Evolutionary conservation across 2,797 vertebrate genomes (phyloP).

Genomic region (Epinephelus awoara): DNA sequence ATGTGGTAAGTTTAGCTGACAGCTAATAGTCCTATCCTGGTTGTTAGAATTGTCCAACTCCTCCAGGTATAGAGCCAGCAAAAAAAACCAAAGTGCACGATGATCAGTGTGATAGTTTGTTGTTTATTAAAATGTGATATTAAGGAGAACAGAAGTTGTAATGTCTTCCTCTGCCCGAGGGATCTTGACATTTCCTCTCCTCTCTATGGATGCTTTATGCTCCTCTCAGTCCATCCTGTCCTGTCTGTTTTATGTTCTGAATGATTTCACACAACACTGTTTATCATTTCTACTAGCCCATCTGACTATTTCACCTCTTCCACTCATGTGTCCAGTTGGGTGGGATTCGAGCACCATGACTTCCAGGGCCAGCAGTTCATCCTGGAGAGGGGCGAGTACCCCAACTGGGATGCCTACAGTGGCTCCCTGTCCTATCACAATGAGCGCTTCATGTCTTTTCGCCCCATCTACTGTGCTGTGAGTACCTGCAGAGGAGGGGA

Average conservation of each 20-base stretch:
- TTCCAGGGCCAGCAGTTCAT: slow-evolving; percentile 84
- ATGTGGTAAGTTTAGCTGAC: too few species aligned
- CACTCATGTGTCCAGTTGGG: slow-evolving; percentile 67
- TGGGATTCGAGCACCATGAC: slow-evolving; percentile 79
- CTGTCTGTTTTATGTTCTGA: slow-evolving; percentile 1
- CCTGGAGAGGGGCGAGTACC: slow-evolving; percentile 81
- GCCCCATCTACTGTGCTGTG: slow-evolving; percentile 80
- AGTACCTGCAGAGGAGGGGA: slow-evolving; percentile 40
- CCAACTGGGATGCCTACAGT: slow-evolving; percentile 79
- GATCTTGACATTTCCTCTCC: too few species aligned
- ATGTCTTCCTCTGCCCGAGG: too few species aligned
- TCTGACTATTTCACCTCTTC: slow-evolving; percentile 14
- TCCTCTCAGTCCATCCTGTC: too few species aligned
- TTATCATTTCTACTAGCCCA: not conserved
- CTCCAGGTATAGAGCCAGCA: too few species aligned
- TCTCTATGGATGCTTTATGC: too few species aligned
- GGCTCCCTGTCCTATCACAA: slow-evolving; percentile 78
- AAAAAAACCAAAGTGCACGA: too few species aligned
- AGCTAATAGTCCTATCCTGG: too few species aligned
- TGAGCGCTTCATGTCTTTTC: slow-evolving; percentile 80
- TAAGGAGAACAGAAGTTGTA: too few species aligned
- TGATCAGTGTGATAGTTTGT: too few species aligned
- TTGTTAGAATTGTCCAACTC: too few species aligned
- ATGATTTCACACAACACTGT: slow-evolving; percentile 7
- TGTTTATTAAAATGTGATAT: too few species aligned